Evolutionary conservation across 2,113 vertebrate species (phyloP), one percentile per base, ranked within the genome.

Genomic region (Strix uralensis): DNA sequence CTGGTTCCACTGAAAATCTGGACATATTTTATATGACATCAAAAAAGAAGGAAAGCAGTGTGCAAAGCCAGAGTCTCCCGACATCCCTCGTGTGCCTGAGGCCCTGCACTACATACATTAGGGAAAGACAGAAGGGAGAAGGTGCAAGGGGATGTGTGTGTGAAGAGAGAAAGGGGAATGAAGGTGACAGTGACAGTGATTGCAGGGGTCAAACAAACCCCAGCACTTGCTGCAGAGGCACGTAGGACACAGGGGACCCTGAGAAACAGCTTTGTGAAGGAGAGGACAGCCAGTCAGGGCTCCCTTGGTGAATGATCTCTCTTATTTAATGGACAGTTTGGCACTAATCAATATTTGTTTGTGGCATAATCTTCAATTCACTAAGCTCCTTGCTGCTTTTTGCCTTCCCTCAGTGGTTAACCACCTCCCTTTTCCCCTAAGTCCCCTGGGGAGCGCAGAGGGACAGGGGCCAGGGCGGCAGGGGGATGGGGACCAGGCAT

Each of bases 331-430:
- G 55, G 94, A 36, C 10, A 32, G 40, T 92, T 83, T 44, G 40
- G 40, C 29, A 71, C 55, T 87, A 72, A 93, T 81, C 73, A 87
- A 67, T 95, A 94, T 82, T 83, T 92, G 62, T 82, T 92, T 81
- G 66, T 46, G 67, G 54, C 61, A 84, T 92, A 95, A 90, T 73
- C 83, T 92, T 84, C 36, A 83, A 80, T 49, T 81, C 61, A 66
- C 71, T 79, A 84, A 88, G 81, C 58, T 94, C n/a, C 78, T 90
- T 11, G 26, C 34, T 77, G 54, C 75, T 92, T 91, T 87, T 86
- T 42, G 36, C 49, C 42, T 72, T 92, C 51, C n/a, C 73, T 49
- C 10, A 4, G 75, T 80, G 74, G 80, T 92, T 95, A 94, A 96
- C 86, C 89, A 91, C 90, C 73, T 95, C 70, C 51, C 38, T 71